These are phyloP conservation scores for Takifugu ocellatus DNA, from an alignment of 2,797 vertebrate species.

Conservation along the genomic window DNA sequence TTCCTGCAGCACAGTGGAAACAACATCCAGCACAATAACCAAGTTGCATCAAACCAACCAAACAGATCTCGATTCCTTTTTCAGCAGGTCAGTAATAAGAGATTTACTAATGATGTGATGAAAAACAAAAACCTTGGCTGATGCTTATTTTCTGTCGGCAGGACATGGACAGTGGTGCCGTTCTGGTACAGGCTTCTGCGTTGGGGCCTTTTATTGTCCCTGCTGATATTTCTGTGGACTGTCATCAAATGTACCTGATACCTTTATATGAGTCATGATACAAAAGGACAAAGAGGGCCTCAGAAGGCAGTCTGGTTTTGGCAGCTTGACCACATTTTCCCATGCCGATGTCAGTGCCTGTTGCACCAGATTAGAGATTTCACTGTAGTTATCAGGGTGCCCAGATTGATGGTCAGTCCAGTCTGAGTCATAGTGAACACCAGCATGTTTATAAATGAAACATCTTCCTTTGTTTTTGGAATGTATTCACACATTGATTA, in stretches of 20 bases:
- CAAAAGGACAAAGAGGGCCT: neutral
- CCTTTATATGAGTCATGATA: neutral
- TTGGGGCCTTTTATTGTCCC: slow-evolving; percentile 26
- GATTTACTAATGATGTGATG: neutral
- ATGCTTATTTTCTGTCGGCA: slow-evolving; percentile 21
- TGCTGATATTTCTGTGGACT: slow-evolving; percentile 29
- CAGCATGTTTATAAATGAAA: no score
- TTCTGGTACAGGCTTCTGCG: slow-evolving; percentile 43
- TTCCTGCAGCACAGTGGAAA: neutral
- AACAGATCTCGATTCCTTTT: slow-evolving; percentile 8
- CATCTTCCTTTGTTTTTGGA: no score
- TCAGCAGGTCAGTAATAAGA: slow-evolving; percentile 20
- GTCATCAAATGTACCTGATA: slow-evolving; percentile 5
- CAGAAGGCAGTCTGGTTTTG: no score
- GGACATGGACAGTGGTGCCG: slow-evolving; percentile 19
- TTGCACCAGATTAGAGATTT: no score
- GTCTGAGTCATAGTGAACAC: no score
- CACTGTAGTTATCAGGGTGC: no score
- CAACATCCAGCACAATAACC: slow-evolving; percentile 1
- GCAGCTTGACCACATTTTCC: no score
- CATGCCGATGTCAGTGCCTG: no score
- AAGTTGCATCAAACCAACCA: slow-evolving; percentile 17
- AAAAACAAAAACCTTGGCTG: neutral
- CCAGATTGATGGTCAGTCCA: no score
- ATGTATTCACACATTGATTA: no score